Conservation (phyloP, 2,113 vertebrate genomes). For the Epinephelus cyanopodus region DNA sequence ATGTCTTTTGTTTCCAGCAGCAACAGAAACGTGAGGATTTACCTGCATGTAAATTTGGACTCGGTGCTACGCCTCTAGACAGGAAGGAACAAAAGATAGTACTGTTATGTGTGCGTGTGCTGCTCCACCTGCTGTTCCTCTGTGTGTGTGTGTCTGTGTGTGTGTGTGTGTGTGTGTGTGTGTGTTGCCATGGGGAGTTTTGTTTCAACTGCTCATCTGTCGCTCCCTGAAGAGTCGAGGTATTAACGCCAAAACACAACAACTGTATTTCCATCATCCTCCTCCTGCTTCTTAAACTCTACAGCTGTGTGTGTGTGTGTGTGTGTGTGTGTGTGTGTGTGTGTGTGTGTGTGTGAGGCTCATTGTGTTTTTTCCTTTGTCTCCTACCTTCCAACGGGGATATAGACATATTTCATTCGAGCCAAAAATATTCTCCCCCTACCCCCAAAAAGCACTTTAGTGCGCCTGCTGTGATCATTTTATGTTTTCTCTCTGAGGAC, state of each 20-base stretch:
- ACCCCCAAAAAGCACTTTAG: conserved; percentile 45
- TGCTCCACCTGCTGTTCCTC: background rate
- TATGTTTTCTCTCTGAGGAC: conserved; percentile 59
- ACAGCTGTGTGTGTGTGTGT: conserved; percentile 21
- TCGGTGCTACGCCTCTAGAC: too few relatives aligned
- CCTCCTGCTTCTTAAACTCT: conserved; percentile 40
- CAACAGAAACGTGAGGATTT: too few relatives aligned
- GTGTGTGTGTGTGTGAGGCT: too few relatives aligned
- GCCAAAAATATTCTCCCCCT: conserved; percentile 46
- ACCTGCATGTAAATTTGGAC: too few relatives aligned
- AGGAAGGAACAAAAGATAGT: too few relatives aligned
- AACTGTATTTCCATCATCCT: conserved; percentile 49
- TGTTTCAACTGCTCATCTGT: conserved; percentile 52
- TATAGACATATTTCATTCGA: conserved; percentile 59
- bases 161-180: background rate
- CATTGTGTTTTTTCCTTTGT: conserved; percentile 15
- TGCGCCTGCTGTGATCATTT: conserved; percentile 70
- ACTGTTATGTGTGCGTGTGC: background rate
- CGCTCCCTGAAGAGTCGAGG: conserved; percentile 56
- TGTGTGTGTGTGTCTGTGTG: background rate
- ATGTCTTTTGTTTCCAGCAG: too few relatives aligned
- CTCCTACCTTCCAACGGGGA: conserved; percentile 39
- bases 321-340: conserved; percentile 9
- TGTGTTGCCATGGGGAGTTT: conserved; percentile 31
- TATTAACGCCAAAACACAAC: conserved; percentile 54